These are phyloP conservation scores for Drosophila longiperda DNA, from an alignment of 2,888 invertebrate species.

Conservation along the genomic window DNA sequence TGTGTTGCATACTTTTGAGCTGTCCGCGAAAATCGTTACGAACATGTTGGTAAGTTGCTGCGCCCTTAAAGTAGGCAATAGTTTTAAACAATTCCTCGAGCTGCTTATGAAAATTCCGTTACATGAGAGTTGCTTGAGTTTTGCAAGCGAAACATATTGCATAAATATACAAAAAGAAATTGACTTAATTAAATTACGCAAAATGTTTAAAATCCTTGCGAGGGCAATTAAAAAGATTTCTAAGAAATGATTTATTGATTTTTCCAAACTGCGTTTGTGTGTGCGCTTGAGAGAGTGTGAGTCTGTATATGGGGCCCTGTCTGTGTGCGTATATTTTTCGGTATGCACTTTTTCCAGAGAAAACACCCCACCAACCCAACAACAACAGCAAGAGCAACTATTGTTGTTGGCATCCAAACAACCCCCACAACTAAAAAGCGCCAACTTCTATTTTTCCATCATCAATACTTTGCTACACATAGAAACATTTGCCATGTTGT, in stretches of 20 bases:
- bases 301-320: slow-evolving; percentile 38
- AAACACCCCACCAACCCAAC: slow-evolving; percentile 56
- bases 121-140: background rate
- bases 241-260: slow-evolving; percentile 78
- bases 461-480: slow-evolving; percentile 67
- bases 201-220: background rate
- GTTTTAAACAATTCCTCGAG: background rate
- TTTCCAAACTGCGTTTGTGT: slow-evolving; percentile 68
- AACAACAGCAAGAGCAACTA: slow-evolving; percentile 40
- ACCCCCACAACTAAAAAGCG: slow-evolving; percentile 79
- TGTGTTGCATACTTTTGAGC: slow-evolving; percentile 67
- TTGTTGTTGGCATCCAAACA: slow-evolving; percentile 64
- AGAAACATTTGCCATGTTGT: slow-evolving; percentile 32
- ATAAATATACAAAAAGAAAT: background rate
- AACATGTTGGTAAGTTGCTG: slow-evolving; percentile 75
- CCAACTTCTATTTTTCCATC: slow-evolving; percentile 79
- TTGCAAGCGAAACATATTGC: background rate
- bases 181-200: background rate
- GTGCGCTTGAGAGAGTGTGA: slow-evolving; percentile 34
- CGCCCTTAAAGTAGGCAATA: slow-evolving; percentile 36
- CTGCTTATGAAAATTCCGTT: background rate
- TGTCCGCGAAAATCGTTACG: slow-evolving; percentile 54
- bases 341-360: slow-evolving; percentile 80
- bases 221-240: slow-evolving; percentile 63
- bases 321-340: slow-evolving; percentile 73